Evolutionary conservation across 2,888 invertebrate genomes (phyloP), one percentile per base, ranked within the genome.

Genomic region (Thalpophila matura): DNA sequence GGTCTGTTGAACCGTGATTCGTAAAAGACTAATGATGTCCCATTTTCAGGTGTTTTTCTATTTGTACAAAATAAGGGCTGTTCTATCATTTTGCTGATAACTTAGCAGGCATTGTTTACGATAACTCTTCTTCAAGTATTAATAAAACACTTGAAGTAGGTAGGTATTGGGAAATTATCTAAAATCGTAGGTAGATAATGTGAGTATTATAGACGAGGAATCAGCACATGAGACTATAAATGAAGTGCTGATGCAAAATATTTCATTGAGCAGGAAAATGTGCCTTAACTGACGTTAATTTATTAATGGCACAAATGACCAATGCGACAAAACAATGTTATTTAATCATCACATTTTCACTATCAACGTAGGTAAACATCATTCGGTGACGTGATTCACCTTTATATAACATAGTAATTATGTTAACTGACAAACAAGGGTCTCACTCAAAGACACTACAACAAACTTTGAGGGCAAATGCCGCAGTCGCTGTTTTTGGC

Each of bases 21-120:
- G 84, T 83, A 84, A 85, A 83, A 86, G 87, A 66, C 79, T 91
- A 91, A 90, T 90, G 90, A 87, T 73, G 69, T 85, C 81, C 79
- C 81, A 81, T 68, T 73, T 75, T 66, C 65, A 68, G 50, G 65
- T 65, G 61, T 60, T 66, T 67, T 72, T 70, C 45, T 58, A 55
- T 60, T 75, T 55, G 62, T 18, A 49, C 24, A 67, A 54, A 66
- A 60, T 68, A 64, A 50, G 27, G 12, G 22, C 40, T 46, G 12
- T 27, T 70, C 14, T 16, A 42, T 27, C 18, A 38, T 59, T 59
- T 40, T 40, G 6, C 20, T 33, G 43, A 59, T 33, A 50, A 26
- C 31, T 46, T 45, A 14, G 26, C 38, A 38, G 20, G n/a, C 1
- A 35, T 38, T 37, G 22, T 14, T 40, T 27, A 9, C 10, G 7